phyloP scores from a whole-genome alignment of 2,113 vertebrate species.

The Astur gentilis region DNA sequence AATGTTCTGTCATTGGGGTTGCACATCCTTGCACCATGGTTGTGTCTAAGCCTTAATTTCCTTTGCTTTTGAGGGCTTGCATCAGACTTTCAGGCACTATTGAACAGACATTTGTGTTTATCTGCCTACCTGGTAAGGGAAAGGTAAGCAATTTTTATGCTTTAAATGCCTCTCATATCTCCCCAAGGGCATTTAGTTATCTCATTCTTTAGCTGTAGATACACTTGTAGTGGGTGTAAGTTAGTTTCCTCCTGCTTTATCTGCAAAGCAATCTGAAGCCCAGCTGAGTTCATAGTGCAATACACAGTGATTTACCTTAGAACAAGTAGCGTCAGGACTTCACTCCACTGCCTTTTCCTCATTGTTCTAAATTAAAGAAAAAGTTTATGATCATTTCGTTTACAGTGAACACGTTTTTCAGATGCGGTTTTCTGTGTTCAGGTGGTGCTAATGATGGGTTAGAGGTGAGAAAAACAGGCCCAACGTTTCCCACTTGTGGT shows the following conservation, averaged over 20 bases:
- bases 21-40: not conserved
- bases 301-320: not conserved
- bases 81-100: conserved; percentile 13
- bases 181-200: conserved; percentile 25
- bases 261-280: conserved; percentile 31
- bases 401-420: rapidly evolving
- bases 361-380: not conserved
- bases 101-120: conserved; percentile 19
- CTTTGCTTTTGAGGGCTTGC: not conserved
- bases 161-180: conserved; percentile 52
- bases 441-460: not conserved
- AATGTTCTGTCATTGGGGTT: not conserved
- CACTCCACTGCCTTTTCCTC: not conserved
- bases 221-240: not conserved
- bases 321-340: not conserved
- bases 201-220: not conserved
- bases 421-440: rapidly evolving
- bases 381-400: not conserved
- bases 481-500: not conserved
- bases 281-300: not conserved
- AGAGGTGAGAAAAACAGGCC: not conserved
- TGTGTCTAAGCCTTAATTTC: not conserved
- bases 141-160: conserved; percentile 52
- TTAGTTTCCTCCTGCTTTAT: conserved; percentile 38
- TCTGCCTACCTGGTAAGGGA: not conserved